Conservation (phyloP, 1,140 invertebrate genomes). For the Drosophila ananassae region DNA sequence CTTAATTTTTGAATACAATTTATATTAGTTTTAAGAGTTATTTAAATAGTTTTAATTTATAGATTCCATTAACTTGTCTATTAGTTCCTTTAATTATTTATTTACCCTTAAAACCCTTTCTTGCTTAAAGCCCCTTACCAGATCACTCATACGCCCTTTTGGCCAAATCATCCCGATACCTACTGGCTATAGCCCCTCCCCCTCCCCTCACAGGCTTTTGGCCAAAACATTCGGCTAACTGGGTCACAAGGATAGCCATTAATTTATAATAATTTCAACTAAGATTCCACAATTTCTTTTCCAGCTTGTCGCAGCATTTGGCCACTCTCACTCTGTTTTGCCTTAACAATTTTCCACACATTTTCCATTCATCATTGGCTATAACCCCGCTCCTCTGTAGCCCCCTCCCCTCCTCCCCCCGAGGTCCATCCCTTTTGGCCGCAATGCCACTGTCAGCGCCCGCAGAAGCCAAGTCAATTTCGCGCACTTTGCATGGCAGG, state of each 20-base stretch:
- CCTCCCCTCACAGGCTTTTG: neutral
- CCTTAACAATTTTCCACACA: slow-evolving; percentile 75
- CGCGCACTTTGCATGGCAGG: slow-evolving; percentile 75
- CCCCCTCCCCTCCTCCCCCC: too few species aligned
- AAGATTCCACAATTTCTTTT: slow-evolving; percentile 79
- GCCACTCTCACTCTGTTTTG: slow-evolving; percentile 27
- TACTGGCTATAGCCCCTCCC: neutral
- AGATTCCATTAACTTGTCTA: neutral
- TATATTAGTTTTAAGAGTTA: too few species aligned
- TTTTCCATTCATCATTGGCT: slow-evolving; percentile 78
- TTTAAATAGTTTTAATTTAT: too few species aligned
- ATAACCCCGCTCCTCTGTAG: slow-evolving; percentile 3
- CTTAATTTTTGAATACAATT: too few species aligned
- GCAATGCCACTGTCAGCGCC: slow-evolving; percentile 75
- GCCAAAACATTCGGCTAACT: slow-evolving; percentile 67
- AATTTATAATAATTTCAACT: slow-evolving; percentile 84
- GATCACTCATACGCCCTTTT: slow-evolving; percentile 42
- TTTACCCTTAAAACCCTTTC: too few species aligned
- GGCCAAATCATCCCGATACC: slow-evolving; percentile 12
- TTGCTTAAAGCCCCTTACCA: neutral
- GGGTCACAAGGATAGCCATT: slow-evolving; percentile 83
- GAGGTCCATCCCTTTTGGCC: slow-evolving; percentile 1
- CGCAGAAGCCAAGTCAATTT: slow-evolving; percentile 81
- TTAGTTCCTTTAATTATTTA: neutral
- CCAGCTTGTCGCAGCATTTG: slow-evolving; percentile 5